Percentiles rank a stretch among this genome's conserved stretches.
phyloP scores from a whole-genome alignment of 1,140 invertebrate species.

The Telenomus remus region DNA sequence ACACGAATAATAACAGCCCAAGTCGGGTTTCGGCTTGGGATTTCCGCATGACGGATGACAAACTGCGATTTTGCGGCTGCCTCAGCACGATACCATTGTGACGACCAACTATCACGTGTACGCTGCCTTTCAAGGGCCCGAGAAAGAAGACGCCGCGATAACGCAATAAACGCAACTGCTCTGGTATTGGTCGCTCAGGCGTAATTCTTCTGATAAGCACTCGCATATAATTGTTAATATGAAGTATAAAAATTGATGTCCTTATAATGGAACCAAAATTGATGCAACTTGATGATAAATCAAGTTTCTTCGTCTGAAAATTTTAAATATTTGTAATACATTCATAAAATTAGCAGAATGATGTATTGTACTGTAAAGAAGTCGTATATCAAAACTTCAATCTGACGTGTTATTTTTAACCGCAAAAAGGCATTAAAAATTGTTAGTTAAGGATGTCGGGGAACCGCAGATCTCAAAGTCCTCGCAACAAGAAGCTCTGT shows the following conservation, averaged over 20 bases:
- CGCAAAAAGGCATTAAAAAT: constrained; percentile 21
- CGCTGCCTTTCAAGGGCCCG: constrained; percentile 1
- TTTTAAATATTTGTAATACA: neutral
- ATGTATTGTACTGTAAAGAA: no score
- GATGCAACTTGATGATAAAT: constrained; percentile 2
- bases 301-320: neutral
- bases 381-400: no score
- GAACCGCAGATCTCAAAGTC: constrained; percentile 23
- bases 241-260: no score
- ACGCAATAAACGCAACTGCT: constrained; percentile 29
- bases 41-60: constrained; percentile 56
- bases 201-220: constrained; percentile 55
- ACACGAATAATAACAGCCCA: constrained; percentile 39
- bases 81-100: constrained; percentile 40
- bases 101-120: constrained; percentile 15
- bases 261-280: no score
- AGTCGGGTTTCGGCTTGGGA: constrained; percentile 8
- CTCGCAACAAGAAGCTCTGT: constrained; percentile 28
- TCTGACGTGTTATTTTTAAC: neutral
- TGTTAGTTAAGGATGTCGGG: constrained; percentile 26
- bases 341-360: no score
- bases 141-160: constrained; percentile 13
- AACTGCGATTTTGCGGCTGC: constrained; percentile 43
- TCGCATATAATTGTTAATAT: no score
- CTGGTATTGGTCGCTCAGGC: neutral